Evolutionary conservation across 2,888 invertebrate species (phyloP).

Genomic region (Embidobia sp.): DNA sequence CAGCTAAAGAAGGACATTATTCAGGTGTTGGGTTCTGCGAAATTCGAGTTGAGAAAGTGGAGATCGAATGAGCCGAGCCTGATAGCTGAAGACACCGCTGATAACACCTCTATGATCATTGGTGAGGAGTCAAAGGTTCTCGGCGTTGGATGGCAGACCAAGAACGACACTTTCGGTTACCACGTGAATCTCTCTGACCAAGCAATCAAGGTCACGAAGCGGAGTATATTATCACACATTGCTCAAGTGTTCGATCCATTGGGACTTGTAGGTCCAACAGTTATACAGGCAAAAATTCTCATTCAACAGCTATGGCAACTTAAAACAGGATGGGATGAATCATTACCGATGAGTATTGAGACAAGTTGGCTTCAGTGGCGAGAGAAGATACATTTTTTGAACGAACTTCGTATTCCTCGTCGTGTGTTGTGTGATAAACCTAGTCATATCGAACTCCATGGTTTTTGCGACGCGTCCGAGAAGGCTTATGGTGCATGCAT

Average conservation of each 20-base stretch:
- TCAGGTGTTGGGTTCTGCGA: background rate
- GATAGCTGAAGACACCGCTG: background rate
- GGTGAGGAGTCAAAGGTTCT: constrained; percentile 8
- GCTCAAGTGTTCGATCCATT: constrained; percentile 23
- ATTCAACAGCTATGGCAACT: constrained; percentile 21
- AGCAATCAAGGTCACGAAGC: background rate
- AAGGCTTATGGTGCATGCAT: too few species aligned
- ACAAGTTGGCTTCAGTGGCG: constrained; percentile 3
- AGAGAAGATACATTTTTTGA: too few species aligned
- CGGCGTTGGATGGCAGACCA: constrained; percentile 9
- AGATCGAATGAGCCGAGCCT: constrained; percentile 6
- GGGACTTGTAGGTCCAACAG: constrained; percentile 7
- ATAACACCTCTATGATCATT: background rate
- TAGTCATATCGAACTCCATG: too few species aligned
- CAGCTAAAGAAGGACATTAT: constrained; percentile 14
- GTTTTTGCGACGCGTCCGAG: too few species aligned
- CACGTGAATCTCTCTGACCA: background rate
- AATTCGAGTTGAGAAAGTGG: constrained; percentile 17
- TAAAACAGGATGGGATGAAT: constrained; percentile 17
- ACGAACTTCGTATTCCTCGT: too few species aligned
- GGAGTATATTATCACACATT: background rate
- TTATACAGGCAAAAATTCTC: constrained; percentile 7
- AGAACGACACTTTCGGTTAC: background rate
- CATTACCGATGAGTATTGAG: background rate
- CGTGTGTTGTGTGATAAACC: too few species aligned